Percentiles rank a stretch among this genome's conserved stretches.
phyloP scores from a whole-genome alignment of 2,888 invertebrate genomes.

The Drosophila kanekoi region DNA sequence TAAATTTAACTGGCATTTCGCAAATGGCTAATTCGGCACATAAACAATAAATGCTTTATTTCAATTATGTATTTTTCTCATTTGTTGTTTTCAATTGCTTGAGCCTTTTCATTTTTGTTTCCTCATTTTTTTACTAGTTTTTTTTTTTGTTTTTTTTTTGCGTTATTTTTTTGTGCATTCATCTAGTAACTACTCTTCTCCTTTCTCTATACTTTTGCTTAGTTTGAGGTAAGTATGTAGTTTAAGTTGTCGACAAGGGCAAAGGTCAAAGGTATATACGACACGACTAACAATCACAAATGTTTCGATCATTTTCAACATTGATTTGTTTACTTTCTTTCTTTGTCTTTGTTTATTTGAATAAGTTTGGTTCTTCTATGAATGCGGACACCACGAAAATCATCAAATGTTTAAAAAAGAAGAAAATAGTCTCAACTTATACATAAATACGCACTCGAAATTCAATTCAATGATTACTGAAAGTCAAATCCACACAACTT shows the following conservation, averaged over 20 bases:
- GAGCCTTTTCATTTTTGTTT: slow-evolving; percentile 12
- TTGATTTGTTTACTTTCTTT: slow-evolving; percentile 2
- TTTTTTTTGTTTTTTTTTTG: background rate
- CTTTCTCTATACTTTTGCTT: slow-evolving; percentile 28
- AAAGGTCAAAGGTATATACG: slow-evolving; percentile 54
- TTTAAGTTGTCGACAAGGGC: slow-evolving; percentile 33
- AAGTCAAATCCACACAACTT: slow-evolving; percentile 9
- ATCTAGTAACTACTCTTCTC: background rate
- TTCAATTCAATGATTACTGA: slow-evolving; percentile 11
- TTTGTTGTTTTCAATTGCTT: slow-evolving; percentile 30
- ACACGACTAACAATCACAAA: slow-evolving; percentile 35
- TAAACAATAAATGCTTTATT: slow-evolving; percentile 45
- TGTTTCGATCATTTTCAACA: slow-evolving; percentile 58
- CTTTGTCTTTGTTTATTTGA: slow-evolving; percentile 28
- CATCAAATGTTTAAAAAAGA: slow-evolving; percentile 81
- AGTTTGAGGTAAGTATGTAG: slow-evolving; percentile 63
- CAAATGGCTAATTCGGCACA: slow-evolving; percentile 41
- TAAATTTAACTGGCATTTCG: slow-evolving; percentile 38
- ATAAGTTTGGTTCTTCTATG: slow-evolving; percentile 16
- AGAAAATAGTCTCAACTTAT: slow-evolving; percentile 6
- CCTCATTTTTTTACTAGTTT: slow-evolving; percentile 7
- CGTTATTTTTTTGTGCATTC: slow-evolving; percentile 1
- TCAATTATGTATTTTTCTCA: slow-evolving; percentile 20
- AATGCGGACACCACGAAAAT: slow-evolving; percentile 82
- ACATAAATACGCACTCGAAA: slow-evolving; percentile 34